A percentile compares a stretch with the other conserved stretches of the same genome.
phyloP scores from a whole-genome alignment of 2,888 invertebrate genomes.

The Lampropteryx suffumata region DNA sequence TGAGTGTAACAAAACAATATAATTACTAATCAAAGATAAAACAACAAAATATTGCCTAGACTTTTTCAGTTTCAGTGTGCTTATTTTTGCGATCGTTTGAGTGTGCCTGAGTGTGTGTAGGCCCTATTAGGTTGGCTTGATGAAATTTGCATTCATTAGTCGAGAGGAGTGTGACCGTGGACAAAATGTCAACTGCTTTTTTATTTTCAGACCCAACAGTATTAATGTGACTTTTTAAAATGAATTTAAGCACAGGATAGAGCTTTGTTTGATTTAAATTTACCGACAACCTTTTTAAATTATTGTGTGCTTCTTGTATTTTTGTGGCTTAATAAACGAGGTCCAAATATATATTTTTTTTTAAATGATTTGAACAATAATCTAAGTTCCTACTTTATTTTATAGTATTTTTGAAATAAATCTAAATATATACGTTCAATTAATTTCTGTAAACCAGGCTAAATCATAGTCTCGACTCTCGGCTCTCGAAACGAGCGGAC shows the following conservation, averaged over 20 bases:
- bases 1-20: too few species aligned
- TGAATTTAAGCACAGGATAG: slow-evolving; percentile 4
- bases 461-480: too few species aligned
- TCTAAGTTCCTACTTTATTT: too few species aligned
- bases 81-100: background rate
- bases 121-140: slow-evolving; percentile 45
- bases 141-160: slow-evolving; percentile 78
- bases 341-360: background rate
- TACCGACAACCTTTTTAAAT: slow-evolving; percentile 9
- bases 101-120: slow-evolving; percentile 12
- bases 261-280: slow-evolving; percentile 9
- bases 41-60: too few species aligned
- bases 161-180: slow-evolving; percentile 47
- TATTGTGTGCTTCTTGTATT: slow-evolving; percentile 4
- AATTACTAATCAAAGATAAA: too few species aligned
- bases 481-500: too few species aligned
- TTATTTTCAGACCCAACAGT: slow-evolving; percentile 16
- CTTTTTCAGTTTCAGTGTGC: background rate
- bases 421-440: too few species aligned
- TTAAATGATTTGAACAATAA: too few species aligned
- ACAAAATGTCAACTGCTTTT: slow-evolving; percentile 41
- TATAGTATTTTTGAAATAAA: too few species aligned
- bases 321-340: background rate
- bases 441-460: too few species aligned
- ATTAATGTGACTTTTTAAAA: slow-evolving; percentile 19